Evolutionary conservation across 2,888 invertebrate species (phyloP), one percentile per base, ranked within the genome.

Genomic region (Lamellibrachia columna): DNA sequence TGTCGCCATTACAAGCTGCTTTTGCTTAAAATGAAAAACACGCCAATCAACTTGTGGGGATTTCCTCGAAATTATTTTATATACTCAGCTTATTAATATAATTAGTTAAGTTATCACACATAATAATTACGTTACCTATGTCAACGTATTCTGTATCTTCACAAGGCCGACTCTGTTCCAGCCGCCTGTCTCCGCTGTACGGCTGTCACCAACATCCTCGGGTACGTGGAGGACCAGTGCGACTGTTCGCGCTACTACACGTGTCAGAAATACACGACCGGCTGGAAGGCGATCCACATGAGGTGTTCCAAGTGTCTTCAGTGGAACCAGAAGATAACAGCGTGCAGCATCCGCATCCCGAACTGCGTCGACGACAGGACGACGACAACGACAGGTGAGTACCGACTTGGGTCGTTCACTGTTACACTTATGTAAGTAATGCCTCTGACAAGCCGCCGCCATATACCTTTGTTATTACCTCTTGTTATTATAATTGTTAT

Each of bases 281-380:
- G 40, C 22, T 53, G 53, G 53, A 15, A 53, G 6, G 91, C 91
- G 6, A 1, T 53, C 53, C 91, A 91, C 40, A 91, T 6, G 91
- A 22, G 4, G 0, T 91, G 91, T 53, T 3, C 91, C 2, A 91
- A 11, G 15, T 91, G 91, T 28, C n/a, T 28, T 6, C 11, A 53
- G 15, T 91, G 91, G 91, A 7, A 53, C 58, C 91, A 91, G 58
- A 9, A 53, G 9, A 15, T n/a, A 4, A 53, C 28, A 15, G 9
- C 91, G 4, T 91, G 91, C 91, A 28, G 55, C 11, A 91, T 91
- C 58, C 52, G 91, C 40, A 91, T 91, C 40, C 91, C 91, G 11
- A 91, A 91, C 58, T 91, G 91, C n/a, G 55, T 91, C 7, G 91
- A 91, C 58, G 58, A 91, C 91, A n/a, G 4, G 3, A 91, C 91